Evolutionary conservation across 1,140 invertebrate genomes (phyloP), one percentile per base, ranked within the genome.

Genomic region (Aradophagus sp.): DNA sequence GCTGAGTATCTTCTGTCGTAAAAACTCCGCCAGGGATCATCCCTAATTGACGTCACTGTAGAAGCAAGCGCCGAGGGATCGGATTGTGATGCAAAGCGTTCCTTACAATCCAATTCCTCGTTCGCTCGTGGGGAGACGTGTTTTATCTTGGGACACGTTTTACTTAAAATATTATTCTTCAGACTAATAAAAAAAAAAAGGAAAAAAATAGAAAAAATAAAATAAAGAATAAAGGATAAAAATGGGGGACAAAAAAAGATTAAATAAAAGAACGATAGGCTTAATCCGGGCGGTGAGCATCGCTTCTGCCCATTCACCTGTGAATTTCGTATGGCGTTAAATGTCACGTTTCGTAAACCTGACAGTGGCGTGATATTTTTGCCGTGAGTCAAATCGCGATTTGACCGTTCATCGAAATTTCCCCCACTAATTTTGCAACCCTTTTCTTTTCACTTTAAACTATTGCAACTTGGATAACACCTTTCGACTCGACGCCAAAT

Each of bases 41-140:
- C 58, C 45, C 38, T 62, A 52, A 52, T 62, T 62, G 58, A 62
- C 36, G 58, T 62, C 58, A 62, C 58, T 45, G 45, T 29, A 15
- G 16, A 29, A 32, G 44, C 36, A 17, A 32, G 35, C 56, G 36
- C 16, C 20, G 27, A 26, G 44, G 44, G 44, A 48, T 48, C 14
- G 56, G 31, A 53, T 52, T 63, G 47, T 45, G 39, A 44, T 52
- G 47, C 59, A 52, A 44, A 63, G 45, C 47, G 47, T 17, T 44
- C 11, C 29, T 62, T 13, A 47, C 59, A 38, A 53, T 53, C 59
- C 39, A 63, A 63, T 63, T 63, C 41, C 31, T 31, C 39, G 39
- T 8, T 42, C 8, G 20, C 8, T n/a, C 17, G 34, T 19, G 15
- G 39, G 16, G 47, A n/a, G 47, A 44, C 38, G 13, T 17, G 45